Evolutionary conservation across 2,888 invertebrate species (phyloP).

Genomic region (Ametastegia equiseti): DNA sequence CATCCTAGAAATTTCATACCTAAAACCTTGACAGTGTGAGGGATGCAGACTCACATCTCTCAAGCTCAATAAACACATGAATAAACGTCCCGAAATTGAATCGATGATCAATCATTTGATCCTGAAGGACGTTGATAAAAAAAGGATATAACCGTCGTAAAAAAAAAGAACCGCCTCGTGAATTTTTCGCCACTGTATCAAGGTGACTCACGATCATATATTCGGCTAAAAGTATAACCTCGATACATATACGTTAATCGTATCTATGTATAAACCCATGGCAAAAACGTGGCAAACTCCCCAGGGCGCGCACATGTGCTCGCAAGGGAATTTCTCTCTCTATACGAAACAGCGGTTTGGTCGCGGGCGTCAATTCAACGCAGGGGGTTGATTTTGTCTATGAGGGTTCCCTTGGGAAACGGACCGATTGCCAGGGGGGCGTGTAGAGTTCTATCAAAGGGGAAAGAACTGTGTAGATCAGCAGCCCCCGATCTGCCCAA

Average conservation of each 20-base stretch:
- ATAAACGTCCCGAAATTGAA: neutral
- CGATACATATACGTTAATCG: neutral
- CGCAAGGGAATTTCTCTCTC: constrained; percentile 44
- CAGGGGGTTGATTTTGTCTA: neutral
- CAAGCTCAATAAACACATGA: neutral
- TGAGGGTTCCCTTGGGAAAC: constrained; percentile 38
- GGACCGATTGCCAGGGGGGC: constrained; percentile 43
- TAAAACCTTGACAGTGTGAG: constrained; percentile 18
- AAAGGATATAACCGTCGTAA: neutral
- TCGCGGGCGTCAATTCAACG: constrained; percentile 34
- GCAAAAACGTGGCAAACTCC: constrained; percentile 41
- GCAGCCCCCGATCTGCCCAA: neutral
- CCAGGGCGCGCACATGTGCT: constrained; percentile 45
- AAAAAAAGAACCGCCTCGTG: neutral
- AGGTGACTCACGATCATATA: constrained; percentile 25
- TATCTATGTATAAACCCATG: neutral
- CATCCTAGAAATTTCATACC: constrained; percentile 20
- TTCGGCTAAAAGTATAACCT: neutral
- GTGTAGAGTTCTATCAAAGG: constrained; percentile 30
- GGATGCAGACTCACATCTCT: constrained; percentile 8
- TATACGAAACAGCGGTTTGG: neutral
- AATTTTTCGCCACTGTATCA: neutral
- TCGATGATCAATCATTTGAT: neutral
- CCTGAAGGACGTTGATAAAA: neutral
- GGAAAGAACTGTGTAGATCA: neutral